Base-by-base conservation (phyloP, 1,140 invertebrate species). In the Amphibalanus amphitrite region DNA sequence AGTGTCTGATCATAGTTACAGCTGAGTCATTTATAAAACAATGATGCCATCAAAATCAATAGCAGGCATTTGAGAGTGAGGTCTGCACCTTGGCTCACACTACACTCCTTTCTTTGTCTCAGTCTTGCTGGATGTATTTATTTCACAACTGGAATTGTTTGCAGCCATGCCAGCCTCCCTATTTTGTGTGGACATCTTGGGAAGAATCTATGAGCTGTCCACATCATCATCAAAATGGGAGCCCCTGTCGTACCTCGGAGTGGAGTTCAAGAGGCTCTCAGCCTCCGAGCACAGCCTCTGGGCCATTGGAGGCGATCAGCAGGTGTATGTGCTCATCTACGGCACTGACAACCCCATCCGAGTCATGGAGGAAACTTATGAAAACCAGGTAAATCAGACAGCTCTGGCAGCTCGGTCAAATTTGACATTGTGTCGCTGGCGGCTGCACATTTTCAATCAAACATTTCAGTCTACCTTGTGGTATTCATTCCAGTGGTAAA, bases 251-350 rank as follows among this genome's bases (percentile, higher is more conserved):
- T 91, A 92, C 77, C 81, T 89, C 25, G 90, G 90, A 4, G 82
- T 93, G 72, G 91, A 93, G 76, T 91, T 94, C 68, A 82, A 95
- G 81, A 88, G 91, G 77, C 80, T 95, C 59, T 89, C 90, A 29
- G 88, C 92, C 6, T 85, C 90, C 25, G 87, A 88, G 26, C 87
- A 90, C 80, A 90, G 89, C 77, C 83, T 93, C 76, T 96, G 93
- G 93, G 92, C 91, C 1, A 88, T 96, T 68, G 92, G 93, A 68
- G 89, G 92, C 0, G 92, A 95, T 79, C 86, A 93, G 74, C 92
- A 95, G 80, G 88, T 93, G 67, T 95, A 95, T 80, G 86, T 95
- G 3, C 92, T 91, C 79, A 90, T 95, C 28, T 88, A 92, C 78
- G 89, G 89, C 3, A 81, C 91, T 64, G 92, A 95, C 81, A 88